Percentiles rank a stretch among this genome's conserved stretches.
Conservation (phyloP, 2,797 vertebrate species). For the Cryptoblepharus egeriae region DNA sequence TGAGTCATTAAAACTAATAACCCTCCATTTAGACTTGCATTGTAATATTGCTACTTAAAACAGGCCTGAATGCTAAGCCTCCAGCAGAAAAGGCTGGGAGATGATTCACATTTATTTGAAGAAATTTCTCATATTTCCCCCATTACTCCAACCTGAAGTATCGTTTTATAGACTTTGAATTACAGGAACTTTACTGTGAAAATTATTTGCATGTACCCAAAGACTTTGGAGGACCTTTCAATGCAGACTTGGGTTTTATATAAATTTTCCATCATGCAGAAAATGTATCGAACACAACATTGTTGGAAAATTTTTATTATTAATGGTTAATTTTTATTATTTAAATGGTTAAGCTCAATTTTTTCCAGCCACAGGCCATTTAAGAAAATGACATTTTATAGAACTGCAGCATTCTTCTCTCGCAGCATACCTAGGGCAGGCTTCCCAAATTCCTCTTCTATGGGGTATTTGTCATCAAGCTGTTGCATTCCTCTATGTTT, state of each 20-base stretch:
- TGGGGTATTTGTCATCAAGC: neutral
- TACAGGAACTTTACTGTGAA: too few relatives aligned
- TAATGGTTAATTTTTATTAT: conserved; percentile 23
- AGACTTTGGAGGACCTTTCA: too few relatives aligned
- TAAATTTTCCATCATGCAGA: neutral
- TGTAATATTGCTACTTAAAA: too few relatives aligned
- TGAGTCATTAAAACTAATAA: too few relatives aligned
- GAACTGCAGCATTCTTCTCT: neutral
- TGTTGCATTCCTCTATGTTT: neutral
- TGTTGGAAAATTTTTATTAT: conserved; percentile 16
- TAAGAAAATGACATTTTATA: neutral
- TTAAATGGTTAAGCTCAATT: neutral
- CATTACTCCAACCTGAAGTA: too few relatives aligned
- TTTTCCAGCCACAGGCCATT: neutral
- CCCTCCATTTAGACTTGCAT: too few relatives aligned
- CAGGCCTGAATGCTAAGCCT: too few relatives aligned
- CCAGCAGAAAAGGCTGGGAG: too few relatives aligned
- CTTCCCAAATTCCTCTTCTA: neutral
- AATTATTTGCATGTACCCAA: too few relatives aligned
- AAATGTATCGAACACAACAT: neutral
- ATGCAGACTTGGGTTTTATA: neutral
- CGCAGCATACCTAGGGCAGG: neutral
- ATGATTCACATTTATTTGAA: too few relatives aligned
- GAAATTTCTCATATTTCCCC: too few relatives aligned
- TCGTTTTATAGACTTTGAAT: too few relatives aligned